Conservation (phyloP, 1,140 invertebrate species). For the Coenobita brevimanus region DNA sequence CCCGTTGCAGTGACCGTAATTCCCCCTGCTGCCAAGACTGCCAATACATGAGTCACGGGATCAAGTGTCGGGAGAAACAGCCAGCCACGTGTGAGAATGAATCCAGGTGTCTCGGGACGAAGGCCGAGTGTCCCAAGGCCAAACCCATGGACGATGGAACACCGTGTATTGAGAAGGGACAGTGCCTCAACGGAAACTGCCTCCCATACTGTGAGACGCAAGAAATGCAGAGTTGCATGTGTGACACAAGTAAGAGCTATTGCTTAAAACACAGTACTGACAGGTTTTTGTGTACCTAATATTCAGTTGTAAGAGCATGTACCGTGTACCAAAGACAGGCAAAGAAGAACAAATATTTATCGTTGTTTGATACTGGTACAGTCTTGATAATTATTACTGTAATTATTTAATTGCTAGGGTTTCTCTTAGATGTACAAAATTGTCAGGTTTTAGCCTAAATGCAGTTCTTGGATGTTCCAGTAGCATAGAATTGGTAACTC, state of each 20-base stretch:
- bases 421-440: no score
- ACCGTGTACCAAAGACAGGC: no score
- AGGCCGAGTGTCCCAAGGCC: constrained; percentile 84
- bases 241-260: constrained; percentile 87
- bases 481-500: no score
- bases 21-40: constrained; percentile 94
- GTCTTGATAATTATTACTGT: no score
- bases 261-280: no score
- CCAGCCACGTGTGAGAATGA: constrained; percentile 93
- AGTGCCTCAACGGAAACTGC: constrained; percentile 89
- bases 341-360: no score
- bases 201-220: constrained; percentile 94
- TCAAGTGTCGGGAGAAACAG: constrained; percentile 90
- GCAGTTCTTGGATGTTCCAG: no score
- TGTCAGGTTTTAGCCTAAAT: no score
- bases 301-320: no score
- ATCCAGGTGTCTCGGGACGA: constrained; percentile 81
- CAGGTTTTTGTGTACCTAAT: no score
- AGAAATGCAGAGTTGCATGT: constrained; percentile 94
- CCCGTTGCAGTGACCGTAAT: constrained; percentile 95
- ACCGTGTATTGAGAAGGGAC: constrained; percentile 89
- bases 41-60: constrained; percentile 82
- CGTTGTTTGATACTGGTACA: no score
- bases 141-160: constrained; percentile 91
- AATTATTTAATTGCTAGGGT: no score